phyloP scores from a whole-genome alignment of 2,888 invertebrate species.

The Clunio marinus region DNA sequence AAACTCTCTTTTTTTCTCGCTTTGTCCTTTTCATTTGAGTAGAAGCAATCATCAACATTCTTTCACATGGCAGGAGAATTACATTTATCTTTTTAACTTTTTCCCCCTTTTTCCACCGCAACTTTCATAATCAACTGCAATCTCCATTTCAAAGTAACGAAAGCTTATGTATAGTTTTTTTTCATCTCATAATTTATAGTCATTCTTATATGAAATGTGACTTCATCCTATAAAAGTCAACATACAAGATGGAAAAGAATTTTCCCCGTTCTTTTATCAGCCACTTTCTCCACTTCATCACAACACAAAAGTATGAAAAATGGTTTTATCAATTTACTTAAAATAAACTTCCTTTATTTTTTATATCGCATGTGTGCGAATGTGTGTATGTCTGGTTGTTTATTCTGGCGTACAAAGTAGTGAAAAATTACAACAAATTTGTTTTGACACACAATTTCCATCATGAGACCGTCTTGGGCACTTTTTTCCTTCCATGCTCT shows the following conservation, averaged over 20 bases:
- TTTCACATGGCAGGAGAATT: not conserved
- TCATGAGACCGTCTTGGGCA: slow-evolving; percentile 14
- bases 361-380: not conserved
- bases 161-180: not conserved
- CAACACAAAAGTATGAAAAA: slow-evolving; percentile 35
- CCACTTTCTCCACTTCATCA: not conserved
- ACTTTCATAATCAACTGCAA: slow-evolving; percentile 32
- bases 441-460: slow-evolving; percentile 34
- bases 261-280: not conserved
- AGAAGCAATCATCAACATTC: not conserved
- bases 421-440: slow-evolving; percentile 29
- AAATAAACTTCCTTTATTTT: slow-evolving; percentile 2
- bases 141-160: not conserved
- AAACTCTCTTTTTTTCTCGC: not conserved
- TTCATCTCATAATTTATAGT: slow-evolving; percentile 30
- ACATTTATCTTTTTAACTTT: slow-evolving; percentile 30
- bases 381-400: slow-evolving; percentile 4
- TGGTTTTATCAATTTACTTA: slow-evolving; percentile 31
- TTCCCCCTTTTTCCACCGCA: not conserved
- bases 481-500: no score
- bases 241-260: not conserved
- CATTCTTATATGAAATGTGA: slow-evolving; percentile 26
- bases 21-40: not conserved
- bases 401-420: slow-evolving; percentile 14
- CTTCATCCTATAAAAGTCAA: slow-evolving; percentile 7